phyloP scores from a whole-genome alignment of 2,113 vertebrate species.

The Laterallus jamaicensis region DNA sequence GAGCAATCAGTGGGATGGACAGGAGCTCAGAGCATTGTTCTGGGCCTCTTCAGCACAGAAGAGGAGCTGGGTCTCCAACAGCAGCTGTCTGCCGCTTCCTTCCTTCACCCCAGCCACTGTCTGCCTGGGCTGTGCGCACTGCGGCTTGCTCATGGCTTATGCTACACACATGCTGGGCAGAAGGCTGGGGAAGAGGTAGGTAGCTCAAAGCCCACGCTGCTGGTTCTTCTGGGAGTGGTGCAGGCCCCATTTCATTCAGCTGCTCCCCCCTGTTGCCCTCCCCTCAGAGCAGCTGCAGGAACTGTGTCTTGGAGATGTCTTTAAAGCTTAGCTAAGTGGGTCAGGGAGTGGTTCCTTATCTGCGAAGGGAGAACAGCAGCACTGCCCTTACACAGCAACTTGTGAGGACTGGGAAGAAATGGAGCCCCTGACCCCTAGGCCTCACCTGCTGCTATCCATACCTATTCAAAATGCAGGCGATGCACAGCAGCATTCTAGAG shows the following conservation, averaged over 20 bases:
- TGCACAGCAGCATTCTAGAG: not conserved
- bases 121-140: not conserved
- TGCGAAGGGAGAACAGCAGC: not conserved
- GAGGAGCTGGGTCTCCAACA: not conserved
- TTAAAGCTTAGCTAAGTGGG: not conserved
- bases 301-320: not conserved
- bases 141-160: too few species aligned
- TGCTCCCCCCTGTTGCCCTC: not conserved
- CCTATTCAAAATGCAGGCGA: not conserved
- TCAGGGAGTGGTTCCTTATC: not conserved
- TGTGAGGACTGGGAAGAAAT: not conserved
- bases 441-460: not conserved
- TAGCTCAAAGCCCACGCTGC: not conserved
- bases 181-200: not conserved
- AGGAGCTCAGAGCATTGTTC: rapidly evolving
- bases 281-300: not conserved
- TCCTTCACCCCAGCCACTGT: not conserved
- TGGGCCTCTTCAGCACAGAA: rapidly evolving
- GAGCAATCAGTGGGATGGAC: not conserved
- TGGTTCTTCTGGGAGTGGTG: not conserved
- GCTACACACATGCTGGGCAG: rapidly evolving
- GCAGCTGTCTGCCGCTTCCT: not conserved
- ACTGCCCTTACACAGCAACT: not conserved
- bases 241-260: not conserved
- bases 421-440: not conserved